Evolutionary conservation across 2,113 vertebrate species (phyloP).

Genomic region (Hippocampus barbouri): DNA sequence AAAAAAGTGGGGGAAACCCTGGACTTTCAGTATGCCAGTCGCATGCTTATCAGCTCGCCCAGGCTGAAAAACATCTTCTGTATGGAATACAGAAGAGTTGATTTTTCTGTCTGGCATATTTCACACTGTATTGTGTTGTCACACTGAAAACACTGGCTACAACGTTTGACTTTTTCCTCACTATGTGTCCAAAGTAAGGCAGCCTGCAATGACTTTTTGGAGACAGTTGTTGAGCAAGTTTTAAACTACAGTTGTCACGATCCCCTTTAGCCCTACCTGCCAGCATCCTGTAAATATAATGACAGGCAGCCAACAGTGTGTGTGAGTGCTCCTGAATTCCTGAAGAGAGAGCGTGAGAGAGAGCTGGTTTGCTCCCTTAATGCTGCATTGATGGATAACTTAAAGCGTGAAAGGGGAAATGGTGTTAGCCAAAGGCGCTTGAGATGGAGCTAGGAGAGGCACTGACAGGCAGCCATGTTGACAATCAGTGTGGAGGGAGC

Average conservation of each 20-base stretch:
- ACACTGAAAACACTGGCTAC: slow-evolving; percentile 28
- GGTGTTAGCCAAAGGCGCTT: slow-evolving; percentile 23
- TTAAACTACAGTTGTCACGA: slow-evolving; percentile 6
- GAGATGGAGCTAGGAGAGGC: slow-evolving; percentile 15
- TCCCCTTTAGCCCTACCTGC: slow-evolving; percentile 15
- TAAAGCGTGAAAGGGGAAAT: slow-evolving; percentile 30
- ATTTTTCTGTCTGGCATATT: slow-evolving; percentile 36
- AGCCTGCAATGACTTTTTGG: slow-evolving; percentile 20
- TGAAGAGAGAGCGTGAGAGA: slow-evolving; percentile 2
- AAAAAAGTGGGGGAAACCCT: slow-evolving; percentile 19
- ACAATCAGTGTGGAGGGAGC: slow-evolving; percentile 50
- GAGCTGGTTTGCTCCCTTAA: slow-evolving; percentile 20
- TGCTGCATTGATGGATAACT: slow-evolving; percentile 38
- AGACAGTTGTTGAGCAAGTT: slow-evolving; percentile 13
- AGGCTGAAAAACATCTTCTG: slow-evolving; percentile 40
- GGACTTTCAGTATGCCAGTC: slow-evolving; percentile 44
- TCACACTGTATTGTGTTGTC: slow-evolving; percentile 35
- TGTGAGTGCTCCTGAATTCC: slow-evolving; percentile 10
- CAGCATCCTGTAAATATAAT: slow-evolving; percentile 16
- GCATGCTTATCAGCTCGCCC: slow-evolving; percentile 56
- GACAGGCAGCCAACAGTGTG: slow-evolving; percentile 14
- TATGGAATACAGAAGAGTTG: slow-evolving; percentile 42
- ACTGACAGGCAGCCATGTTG: slow-evolving; percentile 39
- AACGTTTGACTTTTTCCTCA: slow-evolving; percentile 12
- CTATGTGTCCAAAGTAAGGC: slow-evolving; percentile 9